phyloP scores from a whole-genome alignment of 2,797 vertebrate genomes.

The Ispidina picta region DNA sequence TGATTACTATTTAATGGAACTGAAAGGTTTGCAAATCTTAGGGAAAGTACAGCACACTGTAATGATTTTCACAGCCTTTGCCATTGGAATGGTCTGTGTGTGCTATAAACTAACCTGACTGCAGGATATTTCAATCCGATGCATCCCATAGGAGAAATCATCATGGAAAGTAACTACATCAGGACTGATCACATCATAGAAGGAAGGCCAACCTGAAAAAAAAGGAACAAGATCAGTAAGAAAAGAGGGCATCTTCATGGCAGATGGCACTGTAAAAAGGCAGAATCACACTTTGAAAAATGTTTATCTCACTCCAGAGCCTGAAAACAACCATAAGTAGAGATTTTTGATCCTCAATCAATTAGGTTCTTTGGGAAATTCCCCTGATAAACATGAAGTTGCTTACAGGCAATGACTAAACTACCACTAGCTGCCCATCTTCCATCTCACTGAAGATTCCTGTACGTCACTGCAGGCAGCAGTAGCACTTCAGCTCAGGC shows the following conservation, averaged over 20 bases:
- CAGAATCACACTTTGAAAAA: neutral
- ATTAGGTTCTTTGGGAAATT: neutral
- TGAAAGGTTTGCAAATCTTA: conserved; percentile 22
- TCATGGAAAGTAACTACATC: conserved; percentile 82
- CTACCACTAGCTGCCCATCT: neutral
- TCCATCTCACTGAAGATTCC: neutral
- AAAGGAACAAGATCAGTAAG: neutral
- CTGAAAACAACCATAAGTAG: neutral
- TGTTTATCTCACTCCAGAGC: neutral
- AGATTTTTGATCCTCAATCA: neutral
- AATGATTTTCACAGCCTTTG: conserved; percentile 54
- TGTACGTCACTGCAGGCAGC: neutral
- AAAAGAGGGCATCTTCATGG: neutral
- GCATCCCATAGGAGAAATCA: conserved; percentile 94
- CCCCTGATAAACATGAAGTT: neutral
- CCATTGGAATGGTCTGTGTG: neutral
- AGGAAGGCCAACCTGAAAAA: conserved; percentile 92
- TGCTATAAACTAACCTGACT: conserved; percentile 85
- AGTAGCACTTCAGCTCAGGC: neutral
- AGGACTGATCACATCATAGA: conserved; percentile 88
- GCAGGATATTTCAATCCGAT: conserved; percentile 92
- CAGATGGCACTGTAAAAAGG: conserved; percentile 10
- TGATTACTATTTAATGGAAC: conserved; percentile 33
- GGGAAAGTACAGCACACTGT: neutral
- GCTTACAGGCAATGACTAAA: neutral